Evolutionary conservation across 2,113 vertebrate species (phyloP).

Genomic region (Melanerpes formicivorus): DNA sequence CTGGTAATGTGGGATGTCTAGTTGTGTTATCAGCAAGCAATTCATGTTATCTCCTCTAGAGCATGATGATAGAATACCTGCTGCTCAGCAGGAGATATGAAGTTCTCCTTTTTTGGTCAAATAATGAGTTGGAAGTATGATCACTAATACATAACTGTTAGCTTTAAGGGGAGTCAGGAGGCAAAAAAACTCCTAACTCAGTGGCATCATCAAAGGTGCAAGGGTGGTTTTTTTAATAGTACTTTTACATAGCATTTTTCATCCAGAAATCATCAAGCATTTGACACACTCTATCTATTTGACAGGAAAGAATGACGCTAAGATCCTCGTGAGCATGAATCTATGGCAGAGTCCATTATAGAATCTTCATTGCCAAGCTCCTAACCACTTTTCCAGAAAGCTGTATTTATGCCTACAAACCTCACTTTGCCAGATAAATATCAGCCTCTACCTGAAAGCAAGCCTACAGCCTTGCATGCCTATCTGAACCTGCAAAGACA

Average conservation of each 20-base stretch:
- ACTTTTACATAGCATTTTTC: neutral
- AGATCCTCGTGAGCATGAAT: neutral
- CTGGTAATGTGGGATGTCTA: neutral
- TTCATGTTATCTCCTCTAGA: neutral
- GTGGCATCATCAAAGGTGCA: neutral
- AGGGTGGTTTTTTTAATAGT: neutral
- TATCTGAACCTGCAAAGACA: neutral
- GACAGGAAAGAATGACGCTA: neutral
- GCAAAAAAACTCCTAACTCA: neutral
- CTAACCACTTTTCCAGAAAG: neutral
- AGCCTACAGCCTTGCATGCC: neutral
- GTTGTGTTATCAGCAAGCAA: constrained; percentile 4
- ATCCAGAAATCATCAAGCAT: neutral
- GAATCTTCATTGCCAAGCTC: neutral
- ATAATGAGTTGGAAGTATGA: neutral
- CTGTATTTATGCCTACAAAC: neutral
- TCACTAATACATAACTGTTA: neutral
- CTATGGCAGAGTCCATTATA: neutral
- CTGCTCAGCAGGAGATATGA: neutral
- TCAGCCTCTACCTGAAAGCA: neutral
- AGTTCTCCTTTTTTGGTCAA: neutral
- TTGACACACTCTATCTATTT: neutral
- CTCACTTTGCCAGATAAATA: neutral
- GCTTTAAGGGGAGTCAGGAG: neutral
- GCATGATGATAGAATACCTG: neutral